Conservation (phyloP, 92 coral and sea anemone genomes). For the Nematostella vectensis region DNA sequence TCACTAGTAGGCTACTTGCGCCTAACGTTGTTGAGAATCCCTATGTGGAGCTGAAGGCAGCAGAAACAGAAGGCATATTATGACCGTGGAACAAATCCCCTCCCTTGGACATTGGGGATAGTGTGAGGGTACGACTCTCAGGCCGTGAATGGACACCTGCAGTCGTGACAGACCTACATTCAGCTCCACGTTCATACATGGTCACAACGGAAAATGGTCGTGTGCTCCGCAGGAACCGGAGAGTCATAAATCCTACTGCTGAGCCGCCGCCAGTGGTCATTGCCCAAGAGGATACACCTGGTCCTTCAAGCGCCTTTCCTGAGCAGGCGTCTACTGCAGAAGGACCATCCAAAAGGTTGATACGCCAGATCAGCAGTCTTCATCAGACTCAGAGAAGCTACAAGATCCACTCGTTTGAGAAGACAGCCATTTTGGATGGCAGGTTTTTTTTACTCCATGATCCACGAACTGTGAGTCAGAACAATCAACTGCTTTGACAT, state of each 20-base stretch:
- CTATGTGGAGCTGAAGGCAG: conserved; percentile 8
- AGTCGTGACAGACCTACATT: too few relatives aligned
- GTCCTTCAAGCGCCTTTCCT: too few relatives aligned
- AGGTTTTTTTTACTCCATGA: too few relatives aligned
- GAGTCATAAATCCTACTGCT: conserved; percentile 7
- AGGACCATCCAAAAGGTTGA: too few relatives aligned
- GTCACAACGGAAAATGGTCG: conserved; percentile 25
- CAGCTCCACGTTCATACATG: conserved; percentile 26
- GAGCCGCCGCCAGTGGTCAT: conserved; percentile 12
- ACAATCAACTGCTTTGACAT: too few relatives aligned
- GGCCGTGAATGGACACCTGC: conserved; percentile 25
- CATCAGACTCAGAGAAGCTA: too few relatives aligned
- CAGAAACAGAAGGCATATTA: conserved; percentile 14
- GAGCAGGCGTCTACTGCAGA: too few relatives aligned
- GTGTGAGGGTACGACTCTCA: conserved; percentile 14
- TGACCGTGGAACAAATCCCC: conserved; percentile 15
- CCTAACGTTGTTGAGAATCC: conserved; percentile 9
- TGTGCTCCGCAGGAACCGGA: conserved; percentile 17
- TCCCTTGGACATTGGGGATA: conserved; percentile 9
- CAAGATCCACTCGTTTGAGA: too few relatives aligned
- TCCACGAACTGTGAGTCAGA: too few relatives aligned
- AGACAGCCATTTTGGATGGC: too few relatives aligned
- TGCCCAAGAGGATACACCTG: too few relatives aligned
- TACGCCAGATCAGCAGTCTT: too few relatives aligned
- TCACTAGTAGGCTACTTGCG: conserved; percentile 7